Evolutionary conservation across 2,797 vertebrate genomes (phyloP), one percentile per base, ranked within the genome.

Genomic region (Periophthalmus magnuspinnatus): DNA sequence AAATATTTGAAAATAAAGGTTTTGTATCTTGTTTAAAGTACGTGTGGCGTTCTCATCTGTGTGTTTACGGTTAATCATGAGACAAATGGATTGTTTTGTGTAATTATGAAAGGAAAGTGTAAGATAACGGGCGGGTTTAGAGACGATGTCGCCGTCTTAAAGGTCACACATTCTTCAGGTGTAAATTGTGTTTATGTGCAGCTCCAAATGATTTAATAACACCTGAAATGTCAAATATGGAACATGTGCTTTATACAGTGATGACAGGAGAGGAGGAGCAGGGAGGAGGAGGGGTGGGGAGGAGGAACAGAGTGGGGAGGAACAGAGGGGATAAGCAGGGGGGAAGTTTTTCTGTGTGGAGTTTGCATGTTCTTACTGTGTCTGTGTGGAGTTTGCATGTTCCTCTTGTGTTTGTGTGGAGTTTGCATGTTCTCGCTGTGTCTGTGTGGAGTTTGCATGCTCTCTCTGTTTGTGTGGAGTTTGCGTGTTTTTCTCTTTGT

Each of bases 1-100:
- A 88, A 76, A 84, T 88, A 87, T 91, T 90, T 91, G 84, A 79
- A 86, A 92, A 92, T 92, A 92, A 92, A 91, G n/a, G 1, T 71
- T 89, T 92, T 90, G 74, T 85, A 88, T 70, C 70, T 81, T 84
- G 68, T 70, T 72, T 79, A 69, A 56, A 5, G 16, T n/a, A 5
- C 65, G 32, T 54, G 10, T 9, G 10, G 3, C 33, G 45, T 17
- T 41, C n/a, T 63, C 14, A 24, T 52, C 1, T 50, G 16, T 48
- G 41, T 28, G 11, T 32, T 9, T n/a, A 21, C 19, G 6, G 14
- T 17, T 6, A 28, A 6, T 21, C 10, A n/a, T 52, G 6, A 33
- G 9, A 24, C 8, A 10, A n/a, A n/a, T 65, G 32, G 24, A 33
- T 50, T 33, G 28, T 17, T 54, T 61, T 22, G 5, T 56, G 14